Conservation (phyloP, 1,140 invertebrate genomes). For the Chymomyza costata region DNA sequence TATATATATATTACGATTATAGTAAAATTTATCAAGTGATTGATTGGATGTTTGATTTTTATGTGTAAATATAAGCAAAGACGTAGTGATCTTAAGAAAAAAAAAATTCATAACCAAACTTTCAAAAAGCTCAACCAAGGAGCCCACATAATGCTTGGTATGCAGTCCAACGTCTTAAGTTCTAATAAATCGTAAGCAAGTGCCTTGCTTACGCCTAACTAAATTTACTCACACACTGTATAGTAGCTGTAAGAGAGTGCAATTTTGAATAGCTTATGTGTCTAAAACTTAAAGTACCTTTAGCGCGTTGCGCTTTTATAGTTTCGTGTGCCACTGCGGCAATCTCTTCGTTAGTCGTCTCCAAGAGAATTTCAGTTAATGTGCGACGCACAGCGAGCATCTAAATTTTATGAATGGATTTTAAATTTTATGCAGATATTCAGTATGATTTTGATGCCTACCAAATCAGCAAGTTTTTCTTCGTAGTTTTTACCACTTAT, state of each 20-base stretch:
- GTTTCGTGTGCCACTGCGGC: constrained; percentile 84
- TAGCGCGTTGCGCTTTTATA: constrained; percentile 62
- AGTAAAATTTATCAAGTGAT: constrained; percentile 62
- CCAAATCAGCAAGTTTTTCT: constrained; percentile 70
- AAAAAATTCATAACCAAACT: constrained; percentile 14
- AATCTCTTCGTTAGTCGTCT: constrained; percentile 95
- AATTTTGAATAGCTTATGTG: constrained; percentile 19
- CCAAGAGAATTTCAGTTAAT: constrained; percentile 93
- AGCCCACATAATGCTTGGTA: no score
- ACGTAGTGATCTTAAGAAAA: no score
- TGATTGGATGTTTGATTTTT: constrained; percentile 34
- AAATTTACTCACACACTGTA: constrained; percentile 18
- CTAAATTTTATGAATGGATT: constrained; percentile 76
- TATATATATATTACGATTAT: constrained; percentile 60
- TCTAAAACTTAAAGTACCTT: constrained; percentile 59
- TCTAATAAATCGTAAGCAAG: constrained; percentile 21
- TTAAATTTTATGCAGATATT: constrained; percentile 17
- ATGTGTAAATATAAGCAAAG: constrained; percentile 39
- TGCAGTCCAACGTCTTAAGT: constrained; percentile 15
- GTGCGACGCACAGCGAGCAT: constrained; percentile 91
- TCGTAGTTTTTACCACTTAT: constrained; percentile 72
- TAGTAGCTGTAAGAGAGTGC: constrained; percentile 26
- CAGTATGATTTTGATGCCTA: constrained; percentile 49
- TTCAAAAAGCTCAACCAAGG: constrained; percentile 2
- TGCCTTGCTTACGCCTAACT: not conserved